A percentile compares a stretch with the other conserved stretches of the same genome.
Conservation (phyloP, 2,797 vertebrate species). For the Crypturellus tataupa region DNA sequence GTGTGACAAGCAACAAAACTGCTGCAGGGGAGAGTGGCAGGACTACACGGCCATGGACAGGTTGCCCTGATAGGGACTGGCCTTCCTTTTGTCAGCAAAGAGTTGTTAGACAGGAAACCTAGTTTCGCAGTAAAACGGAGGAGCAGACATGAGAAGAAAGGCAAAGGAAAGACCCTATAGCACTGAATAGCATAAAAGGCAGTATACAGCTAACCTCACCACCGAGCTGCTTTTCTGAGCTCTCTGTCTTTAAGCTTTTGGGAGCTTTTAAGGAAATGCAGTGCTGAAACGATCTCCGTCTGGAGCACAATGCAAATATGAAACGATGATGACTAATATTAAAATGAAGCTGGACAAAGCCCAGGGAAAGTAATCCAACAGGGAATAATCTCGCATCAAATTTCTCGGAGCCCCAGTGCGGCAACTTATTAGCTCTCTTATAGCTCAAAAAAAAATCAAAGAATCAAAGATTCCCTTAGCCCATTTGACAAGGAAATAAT, state of each 20-base stretch:
- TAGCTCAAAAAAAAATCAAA: background rate
- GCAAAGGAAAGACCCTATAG: background rate
- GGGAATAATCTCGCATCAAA: slow-evolving; percentile 8
- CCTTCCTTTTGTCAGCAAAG: background rate
- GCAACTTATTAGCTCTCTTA: slow-evolving; percentile 37
- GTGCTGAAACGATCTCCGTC: background rate
- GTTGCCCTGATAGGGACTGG: fast-evolving
- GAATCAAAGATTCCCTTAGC: background rate
- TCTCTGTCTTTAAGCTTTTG: background rate
- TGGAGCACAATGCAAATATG: slow-evolving; percentile 10
- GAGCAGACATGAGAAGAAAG: background rate
- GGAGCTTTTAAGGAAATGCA: background rate
- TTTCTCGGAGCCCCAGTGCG: background rate
- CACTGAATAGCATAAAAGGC: background rate
- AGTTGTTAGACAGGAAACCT: fast-evolving
- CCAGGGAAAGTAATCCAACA: slow-evolving; percentile 8
- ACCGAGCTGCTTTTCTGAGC: fast-evolving
- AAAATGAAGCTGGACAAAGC: slow-evolving; percentile 54
- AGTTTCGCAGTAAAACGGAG: background rate
- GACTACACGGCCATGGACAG: fast-evolving
- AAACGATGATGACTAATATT: slow-evolving; percentile 46
- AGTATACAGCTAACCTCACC: background rate
- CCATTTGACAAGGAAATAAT: background rate
- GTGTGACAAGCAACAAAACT: background rate
- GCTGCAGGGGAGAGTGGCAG: background rate